A percentile compares a stretch with the other conserved stretches of the same genome.
Conservation (phyloP, 35 echinoderm and acorn worm species). For the Chiridota heheva region DNA sequence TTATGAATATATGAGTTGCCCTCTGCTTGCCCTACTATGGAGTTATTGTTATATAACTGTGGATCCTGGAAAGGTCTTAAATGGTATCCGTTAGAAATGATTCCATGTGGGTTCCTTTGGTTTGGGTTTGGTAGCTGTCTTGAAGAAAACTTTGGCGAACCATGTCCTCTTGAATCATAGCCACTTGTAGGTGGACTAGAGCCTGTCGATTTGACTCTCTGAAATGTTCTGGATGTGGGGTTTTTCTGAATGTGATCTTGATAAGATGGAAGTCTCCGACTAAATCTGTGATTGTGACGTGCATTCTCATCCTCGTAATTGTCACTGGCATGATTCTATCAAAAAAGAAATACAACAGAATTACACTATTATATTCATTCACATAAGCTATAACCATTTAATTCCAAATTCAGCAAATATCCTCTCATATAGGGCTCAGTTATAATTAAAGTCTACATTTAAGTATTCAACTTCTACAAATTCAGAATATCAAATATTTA, state of each 20-base stretch:
- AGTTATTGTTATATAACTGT: conserved; percentile 27
- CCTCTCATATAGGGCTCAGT: no score
- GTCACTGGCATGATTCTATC: no score
- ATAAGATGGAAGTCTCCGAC: conserved; percentile 65
- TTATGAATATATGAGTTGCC: conserved; percentile 1
- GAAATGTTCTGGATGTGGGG: conserved; percentile 43
- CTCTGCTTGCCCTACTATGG: not conserved
- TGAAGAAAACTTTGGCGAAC: conserved; percentile 35
- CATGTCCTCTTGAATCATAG: conserved; percentile 65
- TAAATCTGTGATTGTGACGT: conserved; percentile 14
- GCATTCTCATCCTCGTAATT: no score
- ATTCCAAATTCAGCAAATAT: no score
- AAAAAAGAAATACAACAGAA: no score
- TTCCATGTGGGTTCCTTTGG: not conserved
- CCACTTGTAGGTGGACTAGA: conserved; percentile 61
- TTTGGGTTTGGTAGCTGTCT: not conserved
- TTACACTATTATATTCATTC: no score
- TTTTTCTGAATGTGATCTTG: conserved; percentile 79
- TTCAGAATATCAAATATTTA: no score
- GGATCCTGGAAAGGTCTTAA: conserved; percentile 3
- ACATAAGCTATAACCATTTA: no score
- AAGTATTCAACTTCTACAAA: no score
- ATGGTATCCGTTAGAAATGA: not conserved
- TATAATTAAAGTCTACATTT: no score
- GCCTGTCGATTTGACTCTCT: conserved; percentile 33